These are phyloP conservation scores for Drosophila pallidifrons DNA, from an alignment of 1,140 invertebrate genomes.

Conservation along the genomic window DNA sequence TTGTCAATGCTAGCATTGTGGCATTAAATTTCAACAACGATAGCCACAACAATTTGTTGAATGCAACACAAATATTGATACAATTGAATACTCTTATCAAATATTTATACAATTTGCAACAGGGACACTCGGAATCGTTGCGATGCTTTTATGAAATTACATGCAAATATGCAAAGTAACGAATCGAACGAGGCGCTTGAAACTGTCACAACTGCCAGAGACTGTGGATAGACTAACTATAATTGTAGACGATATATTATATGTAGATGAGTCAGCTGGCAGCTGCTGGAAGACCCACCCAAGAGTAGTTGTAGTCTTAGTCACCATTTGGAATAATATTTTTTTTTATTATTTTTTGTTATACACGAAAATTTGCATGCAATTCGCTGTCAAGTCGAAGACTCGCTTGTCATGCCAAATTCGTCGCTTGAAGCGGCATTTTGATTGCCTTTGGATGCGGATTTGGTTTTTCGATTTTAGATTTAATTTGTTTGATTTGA, in stretches of 20 bases:
- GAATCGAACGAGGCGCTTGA: background rate
- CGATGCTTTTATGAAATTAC: constrained; percentile 16
- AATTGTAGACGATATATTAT: no score
- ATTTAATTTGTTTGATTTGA: constrained; percentile 39
- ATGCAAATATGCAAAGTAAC: constrained; percentile 8
- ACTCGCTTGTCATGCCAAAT: constrained; percentile 54
- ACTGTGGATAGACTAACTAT: background rate
- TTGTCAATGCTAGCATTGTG: constrained; percentile 51
- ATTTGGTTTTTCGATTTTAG: constrained; percentile 48
- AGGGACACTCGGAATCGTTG: background rate
- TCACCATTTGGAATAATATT: constrained; percentile 10
- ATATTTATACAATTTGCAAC: constrained; percentile 71
- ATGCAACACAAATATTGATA: constrained; percentile 64
- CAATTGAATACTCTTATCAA: constrained; percentile 38
- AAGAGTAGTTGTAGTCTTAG: constrained; percentile 14
- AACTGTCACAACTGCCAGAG: background rate
- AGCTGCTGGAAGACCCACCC: constrained; percentile 2
- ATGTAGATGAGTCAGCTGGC: constrained; percentile 3
- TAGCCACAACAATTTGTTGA: constrained; percentile 57
- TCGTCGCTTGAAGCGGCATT: constrained; percentile 46
- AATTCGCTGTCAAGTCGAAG: constrained; percentile 39
- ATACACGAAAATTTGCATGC: constrained; percentile 56
- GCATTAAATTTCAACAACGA: constrained; percentile 43
- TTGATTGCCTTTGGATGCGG: constrained; percentile 48
- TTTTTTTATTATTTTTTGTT: background rate